Evolutionary conservation across 2,797 vertebrate species (phyloP).

Genomic region (Neostethus bicornis): DNA sequence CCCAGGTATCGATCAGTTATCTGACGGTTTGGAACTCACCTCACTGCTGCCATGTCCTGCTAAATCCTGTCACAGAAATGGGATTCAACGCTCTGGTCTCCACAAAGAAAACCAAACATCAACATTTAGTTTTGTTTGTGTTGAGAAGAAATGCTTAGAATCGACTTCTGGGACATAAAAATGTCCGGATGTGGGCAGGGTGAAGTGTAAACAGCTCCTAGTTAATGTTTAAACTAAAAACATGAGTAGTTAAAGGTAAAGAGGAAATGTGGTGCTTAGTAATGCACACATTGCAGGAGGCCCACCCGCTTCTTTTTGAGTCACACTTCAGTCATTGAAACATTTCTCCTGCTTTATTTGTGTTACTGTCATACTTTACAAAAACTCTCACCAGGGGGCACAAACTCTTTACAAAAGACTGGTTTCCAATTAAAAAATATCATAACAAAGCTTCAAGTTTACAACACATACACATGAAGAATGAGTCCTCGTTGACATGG

Average conservation of each 20-base stretch:
- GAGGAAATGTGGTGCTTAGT: conserved; percentile 34
- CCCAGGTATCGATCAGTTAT: not conserved
- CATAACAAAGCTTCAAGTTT: not conserved
- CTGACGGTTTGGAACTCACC: conserved; percentile 54
- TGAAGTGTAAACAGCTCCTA: conserved; percentile 34
- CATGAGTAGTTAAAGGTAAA: conserved; percentile 28
- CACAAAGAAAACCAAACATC: conserved; percentile 9
- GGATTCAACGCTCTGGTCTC: conserved; percentile 32
- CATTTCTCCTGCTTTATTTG: not conserved
- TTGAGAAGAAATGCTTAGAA: not conserved
- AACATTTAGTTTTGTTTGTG: conserved; percentile 1
- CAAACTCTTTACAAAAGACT: conserved; percentile 2
- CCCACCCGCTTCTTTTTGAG: not conserved
- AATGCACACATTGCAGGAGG: not conserved
- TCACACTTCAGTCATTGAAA: not conserved
- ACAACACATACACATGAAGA: conserved; percentile 15
- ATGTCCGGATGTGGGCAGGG: conserved; percentile 21
- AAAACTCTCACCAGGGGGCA: conserved; percentile 52
- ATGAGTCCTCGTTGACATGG: conserved; percentile 16
- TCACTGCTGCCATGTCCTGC: conserved; percentile 57
- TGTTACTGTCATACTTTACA: not conserved
- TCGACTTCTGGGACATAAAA: conserved; percentile 2
- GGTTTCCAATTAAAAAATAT: conserved; percentile 4
- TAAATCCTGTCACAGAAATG: conserved; percentile 43
- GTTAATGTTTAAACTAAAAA: conserved; percentile 76